These are phyloP conservation scores for Eristalis tenax DNA, from an alignment of 2,888 invertebrate species.

Conservation along the genomic window DNA sequence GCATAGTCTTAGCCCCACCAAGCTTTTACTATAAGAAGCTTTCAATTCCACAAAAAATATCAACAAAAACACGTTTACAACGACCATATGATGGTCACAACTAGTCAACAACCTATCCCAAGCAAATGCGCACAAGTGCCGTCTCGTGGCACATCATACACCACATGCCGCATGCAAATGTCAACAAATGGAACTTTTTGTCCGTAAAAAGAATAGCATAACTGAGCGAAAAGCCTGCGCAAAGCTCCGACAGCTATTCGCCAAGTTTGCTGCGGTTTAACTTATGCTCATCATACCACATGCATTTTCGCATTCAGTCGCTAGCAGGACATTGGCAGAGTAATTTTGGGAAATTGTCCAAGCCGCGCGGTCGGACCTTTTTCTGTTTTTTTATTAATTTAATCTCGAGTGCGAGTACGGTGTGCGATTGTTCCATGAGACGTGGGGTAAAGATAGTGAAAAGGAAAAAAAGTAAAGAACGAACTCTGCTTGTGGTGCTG, in stretches of 20 bases:
- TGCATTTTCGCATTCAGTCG: constrained; percentile 76
- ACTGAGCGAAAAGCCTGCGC: constrained; percentile 55
- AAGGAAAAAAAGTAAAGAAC: neutral
- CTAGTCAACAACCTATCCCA: constrained; percentile 60
- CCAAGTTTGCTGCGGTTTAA: constrained; percentile 64
- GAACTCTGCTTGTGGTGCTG: constrained; percentile 8
- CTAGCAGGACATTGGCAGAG: constrained; percentile 76
- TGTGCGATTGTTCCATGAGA: neutral
- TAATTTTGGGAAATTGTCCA: constrained; percentile 25
- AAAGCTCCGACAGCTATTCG: constrained; percentile 49
- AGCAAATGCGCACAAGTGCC: constrained; percentile 48
- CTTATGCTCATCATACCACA: constrained; percentile 39
- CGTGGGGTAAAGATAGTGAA: neutral
- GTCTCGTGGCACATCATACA: neutral
- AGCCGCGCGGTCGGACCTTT: constrained; percentile 22
- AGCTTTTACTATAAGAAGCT: constrained; percentile 60
- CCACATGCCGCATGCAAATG: constrained; percentile 56
- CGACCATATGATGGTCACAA: constrained; percentile 15
- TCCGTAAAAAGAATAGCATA: constrained; percentile 20
- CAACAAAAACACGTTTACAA: constrained; percentile 12
- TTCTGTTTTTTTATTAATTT: constrained; percentile 5
- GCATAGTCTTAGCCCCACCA: neutral
- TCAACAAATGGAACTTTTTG: constrained; percentile 59
- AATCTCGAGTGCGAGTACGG: neutral
- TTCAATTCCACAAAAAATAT: neutral